Evolutionary conservation across 1,140 invertebrate genomes (phyloP).

Genomic region (Nephila pilipes): DNA sequence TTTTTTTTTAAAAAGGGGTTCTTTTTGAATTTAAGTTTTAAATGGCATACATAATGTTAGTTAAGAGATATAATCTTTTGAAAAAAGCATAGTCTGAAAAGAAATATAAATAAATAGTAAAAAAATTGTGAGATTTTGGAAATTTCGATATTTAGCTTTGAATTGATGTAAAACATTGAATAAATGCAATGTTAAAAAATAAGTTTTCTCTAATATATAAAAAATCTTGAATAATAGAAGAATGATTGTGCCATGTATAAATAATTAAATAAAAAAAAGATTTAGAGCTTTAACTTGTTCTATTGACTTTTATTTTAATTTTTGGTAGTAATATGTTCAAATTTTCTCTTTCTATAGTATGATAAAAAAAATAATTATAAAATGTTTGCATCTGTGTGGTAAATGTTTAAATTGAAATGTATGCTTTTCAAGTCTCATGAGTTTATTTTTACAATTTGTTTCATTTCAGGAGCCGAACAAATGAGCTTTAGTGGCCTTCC

Average conservation of each 20-base stretch:
- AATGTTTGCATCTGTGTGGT: background rate
- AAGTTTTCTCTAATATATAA: background rate
- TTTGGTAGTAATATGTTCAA: no score
- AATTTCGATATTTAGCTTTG: no score
- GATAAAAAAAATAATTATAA: background rate
- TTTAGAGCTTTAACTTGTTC: background rate
- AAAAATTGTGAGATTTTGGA: no score
- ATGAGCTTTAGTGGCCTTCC: constrained; percentile 39
- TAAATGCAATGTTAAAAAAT: background rate
- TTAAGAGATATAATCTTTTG: no score
- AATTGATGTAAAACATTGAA: no score
- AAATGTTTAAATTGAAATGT: background rate
- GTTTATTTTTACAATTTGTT: background rate
- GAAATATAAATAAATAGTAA: no score
- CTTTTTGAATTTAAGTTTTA: no score
- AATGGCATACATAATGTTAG: no score
- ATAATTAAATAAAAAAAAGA: background rate
- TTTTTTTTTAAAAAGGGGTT: no score
- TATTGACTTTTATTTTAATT: no score
- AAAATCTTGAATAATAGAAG: background rate
- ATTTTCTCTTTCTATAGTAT: background rate
- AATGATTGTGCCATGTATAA: background rate
- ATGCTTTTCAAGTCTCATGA: background rate
- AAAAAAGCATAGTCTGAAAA: no score
- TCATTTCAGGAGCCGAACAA: constrained; percentile 21